phyloP scores from a whole-genome alignment of 2,797 vertebrate species.

The Enteromius fasciolatus region DNA sequence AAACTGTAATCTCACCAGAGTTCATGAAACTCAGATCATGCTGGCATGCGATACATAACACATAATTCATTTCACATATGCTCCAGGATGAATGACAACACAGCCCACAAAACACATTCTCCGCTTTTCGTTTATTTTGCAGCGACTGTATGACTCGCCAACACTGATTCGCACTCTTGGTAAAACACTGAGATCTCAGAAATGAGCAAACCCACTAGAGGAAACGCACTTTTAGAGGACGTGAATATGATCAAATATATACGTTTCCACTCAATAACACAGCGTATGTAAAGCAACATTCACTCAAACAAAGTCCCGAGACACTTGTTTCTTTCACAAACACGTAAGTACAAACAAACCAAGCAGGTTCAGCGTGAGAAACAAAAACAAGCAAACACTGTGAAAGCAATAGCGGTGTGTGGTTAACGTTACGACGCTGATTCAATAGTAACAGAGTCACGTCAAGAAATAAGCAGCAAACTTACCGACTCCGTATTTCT shows the following conservation, averaged over 20 bases:
- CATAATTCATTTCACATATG: slow-evolving; percentile 2
- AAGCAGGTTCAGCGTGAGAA: neutral
- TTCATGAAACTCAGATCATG: neutral
- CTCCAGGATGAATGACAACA: neutral
- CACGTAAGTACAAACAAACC: too few relatives aligned
- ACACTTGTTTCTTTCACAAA: slow-evolving; percentile 9
- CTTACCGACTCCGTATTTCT: slow-evolving; percentile 99
- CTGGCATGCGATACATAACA: neutral
- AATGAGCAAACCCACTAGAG: neutral
- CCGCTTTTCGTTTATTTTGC: neutral
- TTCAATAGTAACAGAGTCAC: slow-evolving; percentile 37
- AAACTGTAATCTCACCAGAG: neutral
- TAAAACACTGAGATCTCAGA: neutral
- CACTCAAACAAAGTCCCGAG: slow-evolving; percentile 20
- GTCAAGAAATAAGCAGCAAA: slow-evolving; percentile 61
- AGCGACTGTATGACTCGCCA: neutral
- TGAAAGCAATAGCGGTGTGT: neutral
- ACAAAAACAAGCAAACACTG: slow-evolving; percentile 2
- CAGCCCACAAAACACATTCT: neutral
- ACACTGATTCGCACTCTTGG: neutral
- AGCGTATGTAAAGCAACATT: neutral
- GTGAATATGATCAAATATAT: too few relatives aligned
- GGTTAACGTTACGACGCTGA: neutral
- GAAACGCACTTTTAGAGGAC: neutral
- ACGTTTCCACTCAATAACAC: neutral